phyloP scores from a whole-genome alignment of 2,797 vertebrate species.

The Chaunax sp. region DNA sequence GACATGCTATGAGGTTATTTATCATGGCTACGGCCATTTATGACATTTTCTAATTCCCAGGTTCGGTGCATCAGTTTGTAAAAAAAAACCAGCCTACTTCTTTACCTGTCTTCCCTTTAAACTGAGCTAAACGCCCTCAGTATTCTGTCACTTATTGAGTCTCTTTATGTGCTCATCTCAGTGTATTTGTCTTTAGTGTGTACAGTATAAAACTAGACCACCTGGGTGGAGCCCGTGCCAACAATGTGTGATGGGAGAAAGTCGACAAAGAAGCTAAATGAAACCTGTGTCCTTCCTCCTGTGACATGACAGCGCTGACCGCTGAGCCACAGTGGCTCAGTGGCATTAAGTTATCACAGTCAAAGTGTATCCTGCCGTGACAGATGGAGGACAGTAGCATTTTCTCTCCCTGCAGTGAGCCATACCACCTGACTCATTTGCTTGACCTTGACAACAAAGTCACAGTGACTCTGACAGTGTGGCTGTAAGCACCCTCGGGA shows the following conservation, averaged over 20 bases:
- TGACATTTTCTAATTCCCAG: constrained; percentile 16
- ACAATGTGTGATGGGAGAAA: constrained; percentile 2
- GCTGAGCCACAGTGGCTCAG: constrained; percentile 41
- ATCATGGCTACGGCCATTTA: constrained; percentile 2
- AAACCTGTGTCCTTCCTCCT: constrained; percentile 55
- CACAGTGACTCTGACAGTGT: constrained; percentile 62
- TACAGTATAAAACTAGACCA: constrained; percentile 11
- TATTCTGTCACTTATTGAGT: background rate
- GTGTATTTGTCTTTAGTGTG: background rate
- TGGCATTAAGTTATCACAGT: constrained; percentile 51
- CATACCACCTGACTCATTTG: constrained; percentile 78
- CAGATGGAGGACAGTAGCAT: constrained; percentile 60
- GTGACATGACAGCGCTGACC: constrained; percentile 41
- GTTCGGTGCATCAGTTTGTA: background rate
- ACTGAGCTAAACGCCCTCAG: background rate
- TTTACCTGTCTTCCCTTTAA: background rate
- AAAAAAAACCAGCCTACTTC: background rate
- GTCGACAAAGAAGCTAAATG: constrained; percentile 40
- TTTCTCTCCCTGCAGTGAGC: constrained; percentile 52
- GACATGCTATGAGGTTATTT: constrained; percentile 33
- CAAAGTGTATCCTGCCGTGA: constrained; percentile 48
- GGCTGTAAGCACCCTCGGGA: constrained; percentile 67
- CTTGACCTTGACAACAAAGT: constrained; percentile 76
- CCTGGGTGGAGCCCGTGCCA: constrained; percentile 5
- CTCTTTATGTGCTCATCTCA: background rate